A percentile compares a stretch with the other conserved stretches of the same genome.
phyloP scores from a whole-genome alignment of 2,797 vertebrate genomes.

The Leucoraja ocellata region DNA sequence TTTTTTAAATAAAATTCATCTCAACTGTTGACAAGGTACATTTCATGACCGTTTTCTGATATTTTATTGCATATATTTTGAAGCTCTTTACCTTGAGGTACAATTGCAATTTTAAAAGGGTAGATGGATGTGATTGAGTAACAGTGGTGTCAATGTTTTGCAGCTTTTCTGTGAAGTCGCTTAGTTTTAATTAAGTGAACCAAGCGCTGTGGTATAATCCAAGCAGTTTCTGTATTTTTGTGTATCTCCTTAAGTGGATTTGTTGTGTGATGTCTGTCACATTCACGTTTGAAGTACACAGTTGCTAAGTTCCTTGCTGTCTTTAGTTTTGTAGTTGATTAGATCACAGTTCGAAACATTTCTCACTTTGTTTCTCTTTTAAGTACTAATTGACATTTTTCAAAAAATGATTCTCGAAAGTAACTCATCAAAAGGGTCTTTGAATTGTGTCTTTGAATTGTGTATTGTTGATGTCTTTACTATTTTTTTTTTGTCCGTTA shows the following conservation, averaged over 20 bases:
- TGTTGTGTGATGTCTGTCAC: background rate
- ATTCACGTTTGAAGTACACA: background rate
- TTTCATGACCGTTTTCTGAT: background rate
- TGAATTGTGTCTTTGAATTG: too few relatives aligned
- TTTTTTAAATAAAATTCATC: too few relatives aligned
- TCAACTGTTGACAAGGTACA: background rate
- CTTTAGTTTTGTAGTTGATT: background rate
- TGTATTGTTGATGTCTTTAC: too few relatives aligned
- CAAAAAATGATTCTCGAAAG: background rate
- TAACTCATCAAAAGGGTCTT: background rate
- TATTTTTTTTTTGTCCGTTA: too few relatives aligned
- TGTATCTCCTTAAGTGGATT: background rate
- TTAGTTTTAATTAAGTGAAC: background rate
- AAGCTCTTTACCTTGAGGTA: background rate
- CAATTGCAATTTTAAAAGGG: background rate
- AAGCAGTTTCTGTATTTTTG: background rate
- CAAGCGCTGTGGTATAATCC: background rate
- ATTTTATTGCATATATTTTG: background rate
- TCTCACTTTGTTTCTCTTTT: background rate
- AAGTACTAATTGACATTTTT: background rate
- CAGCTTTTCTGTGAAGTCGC: background rate
- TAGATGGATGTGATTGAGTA: background rate
- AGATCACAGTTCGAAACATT: background rate
- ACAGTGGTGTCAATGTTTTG: background rate
- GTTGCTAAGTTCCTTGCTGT: background rate